Evolutionary conservation across 2,113 vertebrate genomes (phyloP), one percentile per base, ranked within the genome.

Genomic region (Catharus minimus): DNA sequence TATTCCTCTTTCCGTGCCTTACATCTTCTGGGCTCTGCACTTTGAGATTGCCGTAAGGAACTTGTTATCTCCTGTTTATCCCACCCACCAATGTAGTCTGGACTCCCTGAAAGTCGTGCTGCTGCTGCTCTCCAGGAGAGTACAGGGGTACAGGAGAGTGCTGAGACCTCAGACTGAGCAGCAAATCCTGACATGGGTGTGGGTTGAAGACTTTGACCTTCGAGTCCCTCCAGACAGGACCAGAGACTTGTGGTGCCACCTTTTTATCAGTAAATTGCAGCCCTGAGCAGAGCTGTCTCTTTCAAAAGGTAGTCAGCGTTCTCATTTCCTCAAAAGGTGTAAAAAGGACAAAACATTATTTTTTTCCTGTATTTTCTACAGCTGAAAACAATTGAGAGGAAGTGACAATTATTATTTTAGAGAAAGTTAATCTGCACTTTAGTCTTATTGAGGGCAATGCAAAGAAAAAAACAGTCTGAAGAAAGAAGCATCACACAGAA

Each of bases 71-170:
- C 13, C 52, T 49, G 7, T 72, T 80, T 39, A 15, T 49, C 33
- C 5, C 8, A 23, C 2, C 27, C 28, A 3, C 23, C 20, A 36
- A 7, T 0, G 2, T 8, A 32, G 19, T 7, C 44, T 47, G 3
- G 5, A 10, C 10, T 24, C 13, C 10, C 10, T 44, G 17, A 26
- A 47, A 60, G 18, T 18, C 2, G 1, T 30, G 18, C 23, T 57
- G 47, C 46, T 71, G 41, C 22, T 18, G 4, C 24, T 14, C 9
- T 55, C 6, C 0, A 5, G 3, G n/a, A n/a, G n/a, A n/a, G n/a
- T n/a, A n/a, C n/a, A n/a, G 1, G 15, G 21, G 11, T 32, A 12
- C 11, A 36, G 50, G 38, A 32, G 16, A 22, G n/a, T 26, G 33
- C 24, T 26, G 55, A 5, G 28, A 28, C 10, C 18, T 7, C 38